Base-by-base conservation (phyloP, 2,113 vertebrate genomes). In the Varanus salvator region DNA sequence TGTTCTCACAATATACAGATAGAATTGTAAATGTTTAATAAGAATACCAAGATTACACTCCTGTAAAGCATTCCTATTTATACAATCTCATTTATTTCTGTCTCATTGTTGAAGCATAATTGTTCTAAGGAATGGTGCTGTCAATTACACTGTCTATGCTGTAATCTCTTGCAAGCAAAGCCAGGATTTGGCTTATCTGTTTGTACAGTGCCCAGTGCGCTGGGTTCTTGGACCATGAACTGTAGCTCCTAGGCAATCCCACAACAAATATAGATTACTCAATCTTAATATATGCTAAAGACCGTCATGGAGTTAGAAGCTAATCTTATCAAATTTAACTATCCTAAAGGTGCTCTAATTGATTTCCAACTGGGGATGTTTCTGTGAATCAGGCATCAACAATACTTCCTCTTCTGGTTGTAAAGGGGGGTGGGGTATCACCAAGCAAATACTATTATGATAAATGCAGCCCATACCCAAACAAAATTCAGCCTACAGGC, bases 201-300 rank as follows among this genome's bases (percentile, higher is more conserved):
- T 85, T 90, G 64, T 81, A 82, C 88, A 85, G 44, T 85, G 75
- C 64, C 75, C 21, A 71, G 75, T 60, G 64, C 64, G 54, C 25
- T 57, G 83, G 17, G 64, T 90, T 69, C 31, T 64, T 90, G 75
- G 64, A 72, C 83, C 76, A 57, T 85, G 64, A 68, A 48, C n/a
- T 78, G 64, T 80, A 57, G 60, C 75, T 85, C 50, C 83, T 80
- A 90, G 88, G 83, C 74, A 90, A 80, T 90, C 38, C 14, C 75
- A 90, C 82, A 90, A 85, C 83, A 90, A 85, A 90, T 64, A 78
- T 29, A 85, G 71, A 90, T 44, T 60, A 54, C 48, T 90, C 25
- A 80, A 80, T 85, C 71, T 57, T 44, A 71, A 85, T 71, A 90
- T 57, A 54, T 57, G 50, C 75, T 54, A 19, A 12, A 66, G 25